Evolutionary conservation across 2,113 vertebrate genomes (phyloP), one percentile per base, ranked within the genome.

Genomic region (Sarotherodon lohbergeri): DNA sequence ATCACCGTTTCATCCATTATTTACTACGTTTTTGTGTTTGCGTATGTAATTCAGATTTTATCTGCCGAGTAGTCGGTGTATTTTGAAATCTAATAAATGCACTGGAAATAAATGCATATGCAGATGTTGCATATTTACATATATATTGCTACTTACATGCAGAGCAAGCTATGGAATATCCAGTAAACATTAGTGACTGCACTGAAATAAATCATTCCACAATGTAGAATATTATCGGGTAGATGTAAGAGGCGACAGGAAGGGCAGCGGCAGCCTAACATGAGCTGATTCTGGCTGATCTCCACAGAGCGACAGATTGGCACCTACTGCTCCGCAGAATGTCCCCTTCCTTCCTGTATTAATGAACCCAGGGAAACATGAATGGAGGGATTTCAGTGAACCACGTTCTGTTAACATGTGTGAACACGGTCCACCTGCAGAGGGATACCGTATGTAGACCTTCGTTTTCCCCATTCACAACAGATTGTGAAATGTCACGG

Each of bases 291-390:
- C 92, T 95, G 95, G 94, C 93, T 50, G 66, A 78, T 89, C 87
- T 95, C 94, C 94, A 95, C 89, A 3, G 55, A 87, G 92, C 86
- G 92, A 95, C 95, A 95, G 95, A 95, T 95, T 95, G 94, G 91
- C 87, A 85, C 94, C 92, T 90, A 87, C 92, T 94, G 93, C 88
- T 94, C 91, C 93, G 56, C 94, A 94, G 91, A 94, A 89, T 89
- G 88, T 91, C 43, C 90, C 46, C 94, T 95, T 95, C 93, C 93
- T 86, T 91, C 92, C 94, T 90, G 92, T 88, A 73, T 94, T 92
- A 94, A 94, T 94, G 89, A 91, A 85, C 84, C 56, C 82, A 79
- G 43, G 86, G 27, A 84, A 84, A 79, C 55, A 89, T 95, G 92
- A 94, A 95, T 92, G 93, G 82, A 90, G 80, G 56, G 80, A 73